Evolutionary conservation across 2,797 vertebrate species (phyloP).

Genomic region (Gymnoscopelus braueri): DNA sequence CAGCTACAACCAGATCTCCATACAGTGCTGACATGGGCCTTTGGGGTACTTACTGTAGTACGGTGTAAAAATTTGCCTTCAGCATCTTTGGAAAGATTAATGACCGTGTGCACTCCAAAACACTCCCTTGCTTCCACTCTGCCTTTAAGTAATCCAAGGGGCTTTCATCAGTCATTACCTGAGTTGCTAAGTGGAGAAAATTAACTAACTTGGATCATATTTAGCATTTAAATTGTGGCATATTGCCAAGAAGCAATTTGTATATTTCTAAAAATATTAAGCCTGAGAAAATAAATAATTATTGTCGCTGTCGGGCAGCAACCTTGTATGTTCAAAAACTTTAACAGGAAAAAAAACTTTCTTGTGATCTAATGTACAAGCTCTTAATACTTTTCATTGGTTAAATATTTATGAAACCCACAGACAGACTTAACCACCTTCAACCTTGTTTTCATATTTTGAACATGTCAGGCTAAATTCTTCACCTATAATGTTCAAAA

Average conservation of each 20-base stretch:
- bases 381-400: too few species aligned
- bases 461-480: too few species aligned
- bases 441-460: too few species aligned
- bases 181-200: conserved; percentile 66
- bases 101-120: conserved; percentile 63
- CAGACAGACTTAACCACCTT: too few species aligned
- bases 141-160: conserved; percentile 66
- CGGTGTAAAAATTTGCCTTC: conserved; percentile 70
- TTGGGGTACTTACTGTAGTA: conserved; percentile 51
- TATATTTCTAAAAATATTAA: conserved; percentile 31
- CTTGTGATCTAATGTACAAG: too few species aligned
- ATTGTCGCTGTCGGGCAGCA: neutral
- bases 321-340: too few species aligned
- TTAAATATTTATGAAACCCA: too few species aligned
- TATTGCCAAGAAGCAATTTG: conserved; percentile 37
- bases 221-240: conserved; percentile 45
- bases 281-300: conserved; percentile 18
- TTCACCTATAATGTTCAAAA: too few species aligned
- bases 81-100: conserved; percentile 79
- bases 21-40: conserved; percentile 56
- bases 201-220: conserved; percentile 59
- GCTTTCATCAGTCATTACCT: conserved; percentile 67
- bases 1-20: conserved; percentile 42
- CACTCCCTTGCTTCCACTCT: conserved; percentile 59
- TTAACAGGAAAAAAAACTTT: too few species aligned